Percentiles rank a stretch among this genome's conserved stretches.
phyloP scores from a whole-genome alignment of 1,140 invertebrate genomes.

The Apis laboriosa region DNA sequence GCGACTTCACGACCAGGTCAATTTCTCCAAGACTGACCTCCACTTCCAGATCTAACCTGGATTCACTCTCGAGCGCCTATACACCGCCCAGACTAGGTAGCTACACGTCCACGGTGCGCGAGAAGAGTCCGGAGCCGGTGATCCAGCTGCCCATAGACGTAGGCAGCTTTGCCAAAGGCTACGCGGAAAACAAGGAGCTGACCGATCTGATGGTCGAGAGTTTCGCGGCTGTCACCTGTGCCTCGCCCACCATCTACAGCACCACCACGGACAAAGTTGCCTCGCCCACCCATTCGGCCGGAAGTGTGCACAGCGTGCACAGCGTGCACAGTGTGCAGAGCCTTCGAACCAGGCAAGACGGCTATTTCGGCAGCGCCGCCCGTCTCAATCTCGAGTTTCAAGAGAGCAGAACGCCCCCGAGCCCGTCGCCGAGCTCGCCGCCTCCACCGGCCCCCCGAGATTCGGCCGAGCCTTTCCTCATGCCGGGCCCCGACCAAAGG shows the following conservation, averaged over 20 bases:
- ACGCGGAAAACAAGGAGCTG: conserved; percentile 79
- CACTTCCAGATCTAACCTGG: conserved; percentile 76
- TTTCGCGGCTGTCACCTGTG: conserved; percentile 79
- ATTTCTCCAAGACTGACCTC: conserved; percentile 78
- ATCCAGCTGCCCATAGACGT: conserved; percentile 79
- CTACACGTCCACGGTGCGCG: conserved; percentile 72
- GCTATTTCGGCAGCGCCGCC: conserved; percentile 81
- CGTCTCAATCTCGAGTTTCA: conserved; percentile 81
- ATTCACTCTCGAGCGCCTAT: conserved; percentile 75
- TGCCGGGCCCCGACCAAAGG: conserved; percentile 71
- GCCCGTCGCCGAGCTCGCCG: conserved; percentile 85
- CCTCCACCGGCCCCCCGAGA: conserved; percentile 90
- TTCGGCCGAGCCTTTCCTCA: conserved; percentile 80
- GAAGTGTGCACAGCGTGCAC: conserved; percentile 76
- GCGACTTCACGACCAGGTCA: conserved; percentile 78
- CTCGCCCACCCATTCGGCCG: conserved; percentile 84
- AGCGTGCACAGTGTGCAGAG: conserved; percentile 79
- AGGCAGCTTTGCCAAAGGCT: conserved; percentile 78
- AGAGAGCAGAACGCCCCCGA: conserved; percentile 80
- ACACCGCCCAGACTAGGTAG: conserved; percentile 70
- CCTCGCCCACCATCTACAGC: conserved; percentile 80
- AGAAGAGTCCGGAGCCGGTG: conserved; percentile 75
- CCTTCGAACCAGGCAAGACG: conserved; percentile 85
- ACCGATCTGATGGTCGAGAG: conserved; percentile 80
- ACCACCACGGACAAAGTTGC: conserved; percentile 81